Evolutionary conservation across 64 coral and sea anemone species (phyloP).

Genomic region (Cladopsammia gracilis): DNA sequence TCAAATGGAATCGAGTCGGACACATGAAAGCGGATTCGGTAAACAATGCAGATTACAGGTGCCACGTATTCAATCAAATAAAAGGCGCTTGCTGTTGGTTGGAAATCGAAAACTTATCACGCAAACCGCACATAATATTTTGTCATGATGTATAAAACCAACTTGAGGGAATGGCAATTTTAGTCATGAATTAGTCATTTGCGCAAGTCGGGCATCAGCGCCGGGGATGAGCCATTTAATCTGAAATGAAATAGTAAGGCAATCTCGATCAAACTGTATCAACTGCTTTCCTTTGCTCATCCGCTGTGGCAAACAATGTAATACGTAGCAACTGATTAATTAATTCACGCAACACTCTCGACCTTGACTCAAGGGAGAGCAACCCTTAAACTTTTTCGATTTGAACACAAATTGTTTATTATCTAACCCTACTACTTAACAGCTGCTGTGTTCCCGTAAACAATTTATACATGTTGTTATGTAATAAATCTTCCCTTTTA

Average conservation of each 20-base stretch:
- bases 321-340: no score
- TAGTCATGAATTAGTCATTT: slow-evolving; percentile 2
- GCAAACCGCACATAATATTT: neutral
- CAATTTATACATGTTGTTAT: no score
- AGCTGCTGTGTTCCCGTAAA: no score
- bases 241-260: neutral
- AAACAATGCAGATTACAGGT: slow-evolving; percentile 27
- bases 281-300: neutral
- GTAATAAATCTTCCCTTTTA: no score
- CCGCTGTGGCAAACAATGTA: neutral
- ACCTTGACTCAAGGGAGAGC: no score
- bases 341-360: no score
- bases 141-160: neutral
- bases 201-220: neutral
- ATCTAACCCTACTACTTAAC: no score
- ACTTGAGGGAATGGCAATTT: neutral
- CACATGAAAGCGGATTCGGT: neutral
- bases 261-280: neutral
- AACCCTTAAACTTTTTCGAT: neutral
- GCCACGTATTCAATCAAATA: neutral
- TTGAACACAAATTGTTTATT: neutral
- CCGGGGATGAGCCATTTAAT: neutral
- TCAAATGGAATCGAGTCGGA: neutral
- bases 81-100: neutral
- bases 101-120: neutral